Evolutionary conservation across 2,113 vertebrate species (phyloP), one percentile per base, ranked within the genome.

Genomic region (Xiphophorus maculatus): DNA sequence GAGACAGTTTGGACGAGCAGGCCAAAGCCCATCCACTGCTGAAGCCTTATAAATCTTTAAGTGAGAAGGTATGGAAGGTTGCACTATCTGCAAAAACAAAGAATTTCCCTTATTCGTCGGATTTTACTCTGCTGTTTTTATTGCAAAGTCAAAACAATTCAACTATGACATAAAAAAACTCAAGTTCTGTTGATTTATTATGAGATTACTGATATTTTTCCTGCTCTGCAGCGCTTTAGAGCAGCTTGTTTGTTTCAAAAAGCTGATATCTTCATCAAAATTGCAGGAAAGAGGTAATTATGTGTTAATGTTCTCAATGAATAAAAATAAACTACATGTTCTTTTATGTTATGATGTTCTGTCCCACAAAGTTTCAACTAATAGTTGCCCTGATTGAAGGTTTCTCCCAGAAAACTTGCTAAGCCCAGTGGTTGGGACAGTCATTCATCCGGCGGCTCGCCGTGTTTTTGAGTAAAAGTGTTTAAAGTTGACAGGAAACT

Each of bases 11-110:
- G 87, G 95, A 99, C 85, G 97, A 98, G 79, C 96, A 97, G 37
- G 91, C 90, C 81, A 99, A 97, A 94, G 95, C 95, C 17, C 97
- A 98, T 81, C 97, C 97, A 8, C 89, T 98, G 84, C 94, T 99
- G 91, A 96, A 97, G 79, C 95, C 97, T 61, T 99, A 97, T 90
- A 98, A 97, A 95, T 93, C 95, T 6, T 90, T 99, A 81, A 94
- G 95, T 19, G 97, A 99, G 90, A 99, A 98, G 97, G 98, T 99
- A 95, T 9, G 1, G 62, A 63, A 7, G 29, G 14, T 1, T 30
- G 28, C 27, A 19, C 28, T 3, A 8, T 2, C 62, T 63, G 28
- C 28, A 58, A 19, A 58, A n/a, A 58, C 51, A 58, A n/a, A 25
- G 25, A 58, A 58, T 58, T 22, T 9, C 51, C 7, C 5, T 58